Evolutionary conservation across 2,888 invertebrate genomes (phyloP).

Genomic region (Polymixis lichenea): DNA sequence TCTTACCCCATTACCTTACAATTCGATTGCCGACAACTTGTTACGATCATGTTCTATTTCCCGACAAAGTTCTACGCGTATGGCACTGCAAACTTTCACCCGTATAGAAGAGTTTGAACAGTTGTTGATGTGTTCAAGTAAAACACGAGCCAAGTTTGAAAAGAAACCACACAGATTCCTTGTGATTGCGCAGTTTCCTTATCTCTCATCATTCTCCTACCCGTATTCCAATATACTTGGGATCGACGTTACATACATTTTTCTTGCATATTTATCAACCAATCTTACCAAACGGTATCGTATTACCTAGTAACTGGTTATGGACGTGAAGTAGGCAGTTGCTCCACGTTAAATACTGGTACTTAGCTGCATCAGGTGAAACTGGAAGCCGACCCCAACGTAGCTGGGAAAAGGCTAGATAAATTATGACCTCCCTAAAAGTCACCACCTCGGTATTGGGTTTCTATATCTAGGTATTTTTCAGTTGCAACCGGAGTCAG

Average conservation of each 20-base stretch:
- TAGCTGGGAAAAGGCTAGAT: too few species aligned
- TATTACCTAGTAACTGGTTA: too few species aligned
- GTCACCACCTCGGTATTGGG: background rate
- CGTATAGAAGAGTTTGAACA: slow-evolving; percentile 20
- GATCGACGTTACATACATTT: too few species aligned
- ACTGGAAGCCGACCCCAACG: too few species aligned
- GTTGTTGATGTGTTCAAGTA: slow-evolving; percentile 15
- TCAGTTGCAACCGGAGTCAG: too few species aligned
- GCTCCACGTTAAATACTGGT: too few species aligned
- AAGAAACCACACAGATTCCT: slow-evolving; percentile 24
- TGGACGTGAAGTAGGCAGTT: too few species aligned
- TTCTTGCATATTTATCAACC: too few species aligned
- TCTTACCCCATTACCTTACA: slow-evolving; percentile 43
- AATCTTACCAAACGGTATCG: background rate
- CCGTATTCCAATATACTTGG: background rate
- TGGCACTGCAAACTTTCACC: slow-evolving; percentile 38
- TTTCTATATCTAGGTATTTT: too few species aligned
- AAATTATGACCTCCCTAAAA: background rate
- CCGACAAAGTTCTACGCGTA: slow-evolving; percentile 33
- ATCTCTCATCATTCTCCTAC: background rate
- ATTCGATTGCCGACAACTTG: slow-evolving; percentile 58
- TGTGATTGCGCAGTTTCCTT: slow-evolving; percentile 8
- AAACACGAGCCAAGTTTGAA: slow-evolving; percentile 18
- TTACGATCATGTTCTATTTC: slow-evolving; percentile 50
- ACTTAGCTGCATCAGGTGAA: too few species aligned